Evolutionary conservation across 2,113 vertebrate species (phyloP).

Genomic region (Cygnus atratus): DNA sequence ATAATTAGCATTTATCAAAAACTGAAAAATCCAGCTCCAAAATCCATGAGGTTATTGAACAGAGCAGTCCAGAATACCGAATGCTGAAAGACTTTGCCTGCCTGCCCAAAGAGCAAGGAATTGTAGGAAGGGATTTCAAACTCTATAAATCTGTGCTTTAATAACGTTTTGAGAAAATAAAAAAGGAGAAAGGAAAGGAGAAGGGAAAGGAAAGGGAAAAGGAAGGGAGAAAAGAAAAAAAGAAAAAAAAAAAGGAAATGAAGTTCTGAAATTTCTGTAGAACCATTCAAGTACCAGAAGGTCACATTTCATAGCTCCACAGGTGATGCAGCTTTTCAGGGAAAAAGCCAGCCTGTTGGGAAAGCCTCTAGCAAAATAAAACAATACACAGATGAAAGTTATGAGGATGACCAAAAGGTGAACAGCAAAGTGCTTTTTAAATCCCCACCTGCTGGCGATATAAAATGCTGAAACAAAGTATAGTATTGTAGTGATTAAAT

Average conservation of each 20-base stretch:
- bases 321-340: constrained; percentile 24
- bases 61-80: neutral
- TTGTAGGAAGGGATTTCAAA: neutral
- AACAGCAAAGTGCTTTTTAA: constrained; percentile 16
- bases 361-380: constrained; percentile 51
- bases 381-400: neutral
- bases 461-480: neutral
- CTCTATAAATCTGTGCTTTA: neutral
- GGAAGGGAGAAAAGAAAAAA: too few species aligned
- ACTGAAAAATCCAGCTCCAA: neutral
- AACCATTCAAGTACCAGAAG: neutral
- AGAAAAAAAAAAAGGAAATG: neutral
- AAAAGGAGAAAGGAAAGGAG: neutral
- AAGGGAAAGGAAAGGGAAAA: too few species aligned
- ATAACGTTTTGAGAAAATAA: neutral
- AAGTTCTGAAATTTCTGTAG: neutral
- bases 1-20: neutral
- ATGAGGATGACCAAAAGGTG: neutral
- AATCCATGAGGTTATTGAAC: neutral
- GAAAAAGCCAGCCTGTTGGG: neutral
- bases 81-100: neutral
- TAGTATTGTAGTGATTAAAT: neutral
- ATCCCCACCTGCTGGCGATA: neutral
- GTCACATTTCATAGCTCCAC: neutral
- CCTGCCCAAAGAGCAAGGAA: neutral